These are phyloP conservation scores for Gambusia holbrooki DNA, from an alignment of 2,113 vertebrate genomes.

Conservation along the genomic window DNA sequence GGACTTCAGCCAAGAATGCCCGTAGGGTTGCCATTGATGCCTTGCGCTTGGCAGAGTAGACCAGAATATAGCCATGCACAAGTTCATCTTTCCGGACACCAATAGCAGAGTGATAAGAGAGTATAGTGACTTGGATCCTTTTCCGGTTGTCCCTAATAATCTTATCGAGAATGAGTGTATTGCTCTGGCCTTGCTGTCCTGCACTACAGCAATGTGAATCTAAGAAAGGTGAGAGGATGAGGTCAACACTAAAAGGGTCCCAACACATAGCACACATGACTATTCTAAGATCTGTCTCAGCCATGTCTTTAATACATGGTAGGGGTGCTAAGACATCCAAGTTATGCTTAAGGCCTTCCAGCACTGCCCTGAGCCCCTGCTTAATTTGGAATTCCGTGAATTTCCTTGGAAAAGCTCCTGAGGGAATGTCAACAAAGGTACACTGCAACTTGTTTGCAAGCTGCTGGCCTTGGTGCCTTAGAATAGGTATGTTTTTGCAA, in stretches of 20 bases:
- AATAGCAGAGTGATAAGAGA: constrained; percentile 97
- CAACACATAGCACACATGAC: constrained; percentile 99
- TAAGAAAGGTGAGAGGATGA: constrained; percentile 97
- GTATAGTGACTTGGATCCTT: constrained; percentile 94
- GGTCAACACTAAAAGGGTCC: constrained; percentile 97
- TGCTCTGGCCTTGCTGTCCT: constrained; percentile 93
- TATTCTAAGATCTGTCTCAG: constrained; percentile 94
- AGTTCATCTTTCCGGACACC: constrained; percentile 96
- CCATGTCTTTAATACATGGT: constrained; percentile 94
- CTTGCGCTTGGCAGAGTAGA: constrained; percentile 96
- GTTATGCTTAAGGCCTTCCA: constrained; percentile 94
- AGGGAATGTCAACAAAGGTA: constrained; percentile 94
- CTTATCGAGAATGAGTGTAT: constrained; percentile 96
- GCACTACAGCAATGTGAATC: constrained; percentile 97
- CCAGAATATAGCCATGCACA: constrained; percentile 98
- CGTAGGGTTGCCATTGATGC: constrained; percentile 98
- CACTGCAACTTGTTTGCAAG: constrained; percentile 98
- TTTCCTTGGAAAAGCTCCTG: constrained; percentile 92
- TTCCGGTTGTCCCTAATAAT: constrained; percentile 94
- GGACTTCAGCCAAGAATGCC: constrained; percentile 95
- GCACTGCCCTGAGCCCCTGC: constrained; percentile 91
- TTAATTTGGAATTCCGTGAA: constrained; percentile 98
- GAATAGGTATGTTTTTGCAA: constrained; percentile 94
- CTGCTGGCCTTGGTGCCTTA: constrained; percentile 97
- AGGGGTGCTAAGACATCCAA: constrained; percentile 90